These are phyloP conservation scores for Melinopterus prodromus DNA, from an alignment of 2,888 invertebrate species.

Conservation along the genomic window DNA sequence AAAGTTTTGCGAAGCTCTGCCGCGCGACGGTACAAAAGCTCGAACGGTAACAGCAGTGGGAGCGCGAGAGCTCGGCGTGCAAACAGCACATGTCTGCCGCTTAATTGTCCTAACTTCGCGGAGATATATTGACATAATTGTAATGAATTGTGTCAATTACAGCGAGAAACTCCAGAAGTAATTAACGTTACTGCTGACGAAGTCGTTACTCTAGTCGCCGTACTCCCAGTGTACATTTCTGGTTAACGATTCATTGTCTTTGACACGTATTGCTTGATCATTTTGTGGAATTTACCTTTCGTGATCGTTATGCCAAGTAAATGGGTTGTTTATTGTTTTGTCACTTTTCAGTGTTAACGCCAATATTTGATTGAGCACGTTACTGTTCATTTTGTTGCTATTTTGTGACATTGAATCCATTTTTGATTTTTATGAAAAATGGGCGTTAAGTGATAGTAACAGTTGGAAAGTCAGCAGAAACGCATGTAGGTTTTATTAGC, in stretches of 20 bases:
- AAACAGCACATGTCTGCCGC: slow-evolving; percentile 16
- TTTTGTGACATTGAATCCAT: no score
- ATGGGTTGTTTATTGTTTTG: neutral
- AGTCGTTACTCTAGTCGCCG: slow-evolving; percentile 9
- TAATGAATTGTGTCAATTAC: slow-evolving; percentile 26
- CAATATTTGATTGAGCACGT: no score
- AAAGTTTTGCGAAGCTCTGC: neutral
- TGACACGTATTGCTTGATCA: neutral
- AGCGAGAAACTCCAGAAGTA: slow-evolving; percentile 13
- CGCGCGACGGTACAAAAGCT: slow-evolving; percentile 12
- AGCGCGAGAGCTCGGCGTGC: slow-evolving; percentile 7
- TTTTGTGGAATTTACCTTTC: neutral
- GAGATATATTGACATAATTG: slow-evolving; percentile 25
- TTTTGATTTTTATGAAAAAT: no score
- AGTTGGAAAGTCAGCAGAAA: no score
- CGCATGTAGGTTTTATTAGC: no score
- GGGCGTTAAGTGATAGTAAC: no score
- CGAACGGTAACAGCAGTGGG: neutral
- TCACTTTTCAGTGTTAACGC: no score
- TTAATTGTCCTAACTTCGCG: slow-evolving; percentile 24
- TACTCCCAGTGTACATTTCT: neutral
- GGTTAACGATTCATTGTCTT: slow-evolving; percentile 4
- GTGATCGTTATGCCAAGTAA: neutral
- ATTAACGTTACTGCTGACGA: slow-evolving; percentile 25
- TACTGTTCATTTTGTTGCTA: no score